A percentile compares a stretch with the other conserved stretches of the same genome.
phyloP scores from a whole-genome alignment of 1,140 invertebrate genomes.

The Conus ventricosus region DNA sequence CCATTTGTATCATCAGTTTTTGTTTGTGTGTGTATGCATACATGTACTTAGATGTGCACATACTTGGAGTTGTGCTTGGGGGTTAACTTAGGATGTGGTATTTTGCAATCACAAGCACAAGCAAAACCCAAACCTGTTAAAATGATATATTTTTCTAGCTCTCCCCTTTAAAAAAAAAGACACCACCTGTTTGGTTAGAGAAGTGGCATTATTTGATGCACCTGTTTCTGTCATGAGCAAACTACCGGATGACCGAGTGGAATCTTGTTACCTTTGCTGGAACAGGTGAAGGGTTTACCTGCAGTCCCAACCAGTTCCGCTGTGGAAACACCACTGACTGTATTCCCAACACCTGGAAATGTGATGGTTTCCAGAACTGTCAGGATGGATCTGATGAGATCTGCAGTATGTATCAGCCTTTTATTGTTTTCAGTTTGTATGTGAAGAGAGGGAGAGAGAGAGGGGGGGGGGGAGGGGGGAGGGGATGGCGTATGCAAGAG shows the following conservation, averaged over 20 bases:
- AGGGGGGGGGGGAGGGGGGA: not conserved
- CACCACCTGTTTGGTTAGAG: not conserved
- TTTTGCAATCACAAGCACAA: too few relatives aligned
- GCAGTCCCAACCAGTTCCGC: not conserved
- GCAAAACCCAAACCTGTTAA: too few relatives aligned
- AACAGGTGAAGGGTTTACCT: not conserved
- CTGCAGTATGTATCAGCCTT: not conserved
- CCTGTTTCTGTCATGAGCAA: too few relatives aligned
- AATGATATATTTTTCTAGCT: too few relatives aligned
- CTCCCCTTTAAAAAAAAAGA: not conserved
- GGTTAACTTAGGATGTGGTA: too few relatives aligned
- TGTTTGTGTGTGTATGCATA: not conserved
- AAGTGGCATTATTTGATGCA: too few relatives aligned
- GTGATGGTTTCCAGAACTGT: not conserved
- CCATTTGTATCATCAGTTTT: too few relatives aligned
- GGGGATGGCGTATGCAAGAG: not conserved
- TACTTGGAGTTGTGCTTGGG: not conserved
- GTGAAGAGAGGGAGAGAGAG: not conserved
- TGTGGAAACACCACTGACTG: not conserved
- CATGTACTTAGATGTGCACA: not conserved
- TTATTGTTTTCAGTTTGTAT: not conserved
- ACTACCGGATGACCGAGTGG: not conserved
- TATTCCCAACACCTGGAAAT: not conserved
- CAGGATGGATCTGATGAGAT: not conserved
- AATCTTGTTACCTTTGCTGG: not conserved